A percentile compares a stretch with the other conserved stretches of the same genome.
phyloP scores from a whole-genome alignment of 1,140 invertebrate species.

The Eupeodes corollae region DNA sequence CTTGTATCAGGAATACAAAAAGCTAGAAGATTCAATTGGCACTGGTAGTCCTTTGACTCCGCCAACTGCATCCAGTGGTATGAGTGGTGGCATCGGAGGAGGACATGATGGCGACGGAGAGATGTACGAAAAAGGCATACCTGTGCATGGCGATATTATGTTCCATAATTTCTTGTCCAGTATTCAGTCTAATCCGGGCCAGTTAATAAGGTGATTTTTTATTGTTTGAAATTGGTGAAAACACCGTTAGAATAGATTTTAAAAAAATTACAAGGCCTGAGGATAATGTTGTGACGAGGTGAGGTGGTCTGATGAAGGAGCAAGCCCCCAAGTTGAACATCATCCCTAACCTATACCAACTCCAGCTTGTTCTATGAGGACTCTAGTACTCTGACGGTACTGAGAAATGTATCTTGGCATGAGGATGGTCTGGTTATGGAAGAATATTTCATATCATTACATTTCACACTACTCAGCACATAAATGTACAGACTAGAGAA shows the following conservation, averaged over 20 bases:
- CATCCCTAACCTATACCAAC: no score
- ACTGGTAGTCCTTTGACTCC: not conserved
- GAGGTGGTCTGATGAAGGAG: no score
- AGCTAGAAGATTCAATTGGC: constrained; percentile 38
- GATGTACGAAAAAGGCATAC: constrained; percentile 64
- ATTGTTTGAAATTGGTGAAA: no score
- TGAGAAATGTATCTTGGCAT: no score
- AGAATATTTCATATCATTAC: no score
- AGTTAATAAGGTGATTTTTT: constrained; percentile 58
- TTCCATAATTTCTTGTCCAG: constrained; percentile 67
- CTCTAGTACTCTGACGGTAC: no score
- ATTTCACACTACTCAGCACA: no score
- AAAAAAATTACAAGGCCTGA: not conserved
- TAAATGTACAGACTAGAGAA: no score
- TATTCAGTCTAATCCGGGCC: constrained; percentile 63
- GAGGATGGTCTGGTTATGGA: no score
- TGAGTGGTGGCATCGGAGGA: constrained; percentile 15
- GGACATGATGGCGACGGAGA: constrained; percentile 39
- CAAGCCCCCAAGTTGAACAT: no score
- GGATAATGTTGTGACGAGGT: no score
- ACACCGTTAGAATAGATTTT: not conserved
- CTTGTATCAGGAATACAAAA: constrained; percentile 51
- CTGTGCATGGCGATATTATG: constrained; percentile 66
- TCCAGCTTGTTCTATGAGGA: no score
- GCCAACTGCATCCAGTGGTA: constrained; percentile 2